Base-by-base conservation (phyloP, 2,113 vertebrate genomes). In the Xiphias gladius region DNA sequence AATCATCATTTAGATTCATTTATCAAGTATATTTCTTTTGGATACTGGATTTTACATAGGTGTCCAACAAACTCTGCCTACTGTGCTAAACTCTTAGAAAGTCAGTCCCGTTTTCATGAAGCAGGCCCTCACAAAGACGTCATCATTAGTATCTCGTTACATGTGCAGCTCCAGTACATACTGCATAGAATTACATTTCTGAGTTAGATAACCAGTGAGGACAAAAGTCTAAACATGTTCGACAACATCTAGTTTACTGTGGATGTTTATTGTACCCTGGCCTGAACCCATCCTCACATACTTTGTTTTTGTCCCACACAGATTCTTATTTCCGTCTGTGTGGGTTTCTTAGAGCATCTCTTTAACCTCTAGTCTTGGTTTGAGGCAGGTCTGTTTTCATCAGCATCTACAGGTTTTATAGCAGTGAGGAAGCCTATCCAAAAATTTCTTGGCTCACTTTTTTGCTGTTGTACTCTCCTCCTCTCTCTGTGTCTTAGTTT, bases 321-420 rank as follows among this genome's bases (percentile, higher is more conserved):
- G 28, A 48, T 50, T 77, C 5, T 24, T 20, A 39, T 61, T 72
- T 22, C 24, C 5, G 1, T 52, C 59, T 52, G 37, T 58, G 48
- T 71, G 11, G 35, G 48, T 76, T 83, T 69, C 52, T 50, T 46
- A 30, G 30, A 24, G 58, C 39, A 43, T 58, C 26, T 46, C 46
- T 52, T 52, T 39, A 41, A 52, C 43, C 32, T 66, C 41, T 9
- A 3, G 52, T 85, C 52, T 66, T 65, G 52, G 28, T 71, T 67
- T 64, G 35, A 64, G 68, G 37, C 57, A 63, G n/a, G 46, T 61
- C 43, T 82, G 9, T 62, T 52, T 71, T 55, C 57, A 57, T 37
- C 22, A 22, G 7, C 8, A 6, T 37, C n/a, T n/a, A 2, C 54
- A 61, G 77, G 59, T 46, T 76, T 66, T 57, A 17, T 62, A 73